These are phyloP conservation scores for Poecilia velifera DNA, from an alignment of 2,797 vertebrate species.

Conservation along the genomic window DNA sequence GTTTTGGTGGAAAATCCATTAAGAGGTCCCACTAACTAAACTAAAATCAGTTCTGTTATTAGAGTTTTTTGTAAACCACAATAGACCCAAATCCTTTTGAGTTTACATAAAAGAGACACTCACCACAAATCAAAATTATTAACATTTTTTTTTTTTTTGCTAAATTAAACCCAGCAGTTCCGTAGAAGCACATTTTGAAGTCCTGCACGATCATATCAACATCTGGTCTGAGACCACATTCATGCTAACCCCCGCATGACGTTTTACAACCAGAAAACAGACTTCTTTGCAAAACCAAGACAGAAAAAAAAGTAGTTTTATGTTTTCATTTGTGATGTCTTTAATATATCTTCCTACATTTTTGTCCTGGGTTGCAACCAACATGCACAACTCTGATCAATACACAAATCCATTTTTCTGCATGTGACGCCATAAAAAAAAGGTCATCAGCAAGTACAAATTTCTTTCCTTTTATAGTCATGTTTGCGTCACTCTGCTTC, in stretches of 20 bases:
- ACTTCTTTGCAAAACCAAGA: neutral
- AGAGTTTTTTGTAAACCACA: neutral
- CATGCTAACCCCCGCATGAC: neutral
- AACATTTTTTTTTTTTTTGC: neutral
- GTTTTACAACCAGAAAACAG: neutral
- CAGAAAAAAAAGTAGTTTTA: neutral
- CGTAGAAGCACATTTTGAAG: neutral
- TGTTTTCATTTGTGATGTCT: neutral
- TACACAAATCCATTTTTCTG: neutral
- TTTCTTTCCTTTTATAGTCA: neutral
- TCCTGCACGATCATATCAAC: neutral
- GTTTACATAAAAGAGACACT: neutral
- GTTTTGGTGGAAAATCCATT: neutral
- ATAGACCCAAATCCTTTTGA: neutral
- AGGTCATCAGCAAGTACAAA: neutral
- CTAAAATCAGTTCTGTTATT: neutral
- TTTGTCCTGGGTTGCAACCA: no score
- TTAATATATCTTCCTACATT: neutral
- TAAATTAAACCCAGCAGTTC: neutral
- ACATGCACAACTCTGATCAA: neutral
- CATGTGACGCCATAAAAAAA: neutral
- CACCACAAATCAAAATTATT: neutral
- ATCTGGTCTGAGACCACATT: neutral
- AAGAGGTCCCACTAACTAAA: neutral
- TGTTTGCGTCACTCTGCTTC: neutral